These are phyloP conservation scores for Parnassius orleans DNA, from an alignment of 2,888 invertebrate genomes.

Conservation along the genomic window DNA sequence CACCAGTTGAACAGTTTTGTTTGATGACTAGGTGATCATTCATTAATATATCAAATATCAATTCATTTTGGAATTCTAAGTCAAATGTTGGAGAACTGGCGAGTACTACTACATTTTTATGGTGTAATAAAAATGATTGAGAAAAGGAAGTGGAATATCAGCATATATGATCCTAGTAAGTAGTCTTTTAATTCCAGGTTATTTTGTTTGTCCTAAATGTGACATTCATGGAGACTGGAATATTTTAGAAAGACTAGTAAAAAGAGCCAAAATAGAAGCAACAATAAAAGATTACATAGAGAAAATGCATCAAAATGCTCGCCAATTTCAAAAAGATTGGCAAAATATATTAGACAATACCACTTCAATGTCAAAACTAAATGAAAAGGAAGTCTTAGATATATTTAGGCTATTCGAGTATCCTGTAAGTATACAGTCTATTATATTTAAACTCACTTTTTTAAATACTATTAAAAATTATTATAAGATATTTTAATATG, in stretches of 20 bases:
- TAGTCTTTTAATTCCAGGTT: slow-evolving; percentile 73
- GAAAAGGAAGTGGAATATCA: no score
- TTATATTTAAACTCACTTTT: no score
- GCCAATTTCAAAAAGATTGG: slow-evolving; percentile 73
- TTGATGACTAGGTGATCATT: no score
- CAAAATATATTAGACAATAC: slow-evolving; percentile 63
- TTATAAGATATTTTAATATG: no score
- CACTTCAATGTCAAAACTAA: slow-evolving; percentile 62
- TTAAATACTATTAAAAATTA: no score
- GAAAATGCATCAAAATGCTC: slow-evolving; percentile 49
- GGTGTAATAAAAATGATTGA: no score
- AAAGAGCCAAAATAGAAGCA: slow-evolving; percentile 59
- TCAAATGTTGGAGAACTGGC: no score
- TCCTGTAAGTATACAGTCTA: slow-evolving; percentile 66
- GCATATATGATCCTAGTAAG: background rate
- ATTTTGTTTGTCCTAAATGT: slow-evolving; percentile 86
- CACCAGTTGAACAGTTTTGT: no score
- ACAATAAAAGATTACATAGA: slow-evolving; percentile 59
- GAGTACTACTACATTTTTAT: no score
- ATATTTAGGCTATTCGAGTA: slow-evolving; percentile 80
- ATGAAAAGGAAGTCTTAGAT: slow-evolving; percentile 61
- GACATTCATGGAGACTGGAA: slow-evolving; percentile 84
- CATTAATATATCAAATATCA: no score
- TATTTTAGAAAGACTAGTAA: slow-evolving; percentile 77
- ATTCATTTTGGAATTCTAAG: no score